These are phyloP conservation scores for Anguilla rostrata DNA, from an alignment of 2,113 vertebrate genomes.

Conservation along the genomic window DNA sequence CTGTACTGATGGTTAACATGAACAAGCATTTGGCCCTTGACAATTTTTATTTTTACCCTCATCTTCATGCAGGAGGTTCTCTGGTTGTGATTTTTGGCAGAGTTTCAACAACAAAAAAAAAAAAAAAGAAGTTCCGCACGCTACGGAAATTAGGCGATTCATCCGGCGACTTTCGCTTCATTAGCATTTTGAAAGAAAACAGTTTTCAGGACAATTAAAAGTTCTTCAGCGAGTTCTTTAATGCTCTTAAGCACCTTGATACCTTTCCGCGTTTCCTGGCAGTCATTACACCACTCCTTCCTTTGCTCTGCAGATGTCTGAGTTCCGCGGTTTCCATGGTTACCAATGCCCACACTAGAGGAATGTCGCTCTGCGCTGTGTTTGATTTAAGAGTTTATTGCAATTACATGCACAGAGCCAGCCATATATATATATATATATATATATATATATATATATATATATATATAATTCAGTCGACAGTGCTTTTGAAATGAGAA, in stretches of 20 bases:
- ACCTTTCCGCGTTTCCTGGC: not conserved
- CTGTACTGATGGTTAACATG: not conserved
- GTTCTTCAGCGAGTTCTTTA: conserved; percentile 5
- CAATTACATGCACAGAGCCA: conserved; percentile 38
- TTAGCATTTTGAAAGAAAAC: conserved; percentile 18
- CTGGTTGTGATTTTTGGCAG: too few relatives aligned
- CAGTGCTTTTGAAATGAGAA: not conserved
- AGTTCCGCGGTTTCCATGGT: conserved; percentile 50
- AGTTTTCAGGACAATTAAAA: conserved; percentile 16
- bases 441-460: not conserved
- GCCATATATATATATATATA: not conserved
- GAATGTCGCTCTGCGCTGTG: conserved; percentile 33
- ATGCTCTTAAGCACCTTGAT: conserved; percentile 12
- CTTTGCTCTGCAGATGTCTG: conserved; percentile 12
- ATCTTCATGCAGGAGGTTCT: too few relatives aligned
- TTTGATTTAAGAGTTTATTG: conserved; percentile 47
- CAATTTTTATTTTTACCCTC: too few relatives aligned
- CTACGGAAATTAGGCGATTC: not conserved
- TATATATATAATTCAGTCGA: not conserved
- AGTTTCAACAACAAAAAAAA: not conserved
- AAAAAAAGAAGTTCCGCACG: too few relatives aligned
- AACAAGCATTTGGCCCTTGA: not conserved
- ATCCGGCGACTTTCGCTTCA: not conserved
- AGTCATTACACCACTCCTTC: conserved; percentile 8
- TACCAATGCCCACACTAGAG: conserved; percentile 47